A percentile compares a stretch with the other conserved stretches of the same genome.
Evolutionary conservation across 2,113 vertebrate species (phyloP).

Genomic region (Hyla sarda): DNA sequence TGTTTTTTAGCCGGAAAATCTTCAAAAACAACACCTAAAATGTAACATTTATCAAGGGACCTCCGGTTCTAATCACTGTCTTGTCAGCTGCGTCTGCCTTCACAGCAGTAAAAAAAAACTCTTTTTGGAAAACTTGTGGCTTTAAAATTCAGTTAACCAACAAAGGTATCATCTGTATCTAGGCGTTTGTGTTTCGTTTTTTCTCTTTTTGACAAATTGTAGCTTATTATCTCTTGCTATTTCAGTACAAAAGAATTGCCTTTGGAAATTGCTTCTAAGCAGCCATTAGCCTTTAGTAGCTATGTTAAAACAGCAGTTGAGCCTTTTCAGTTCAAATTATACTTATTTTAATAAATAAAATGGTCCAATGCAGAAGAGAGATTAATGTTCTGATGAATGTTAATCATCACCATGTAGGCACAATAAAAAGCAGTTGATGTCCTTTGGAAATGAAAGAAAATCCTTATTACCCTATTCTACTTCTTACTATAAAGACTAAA

Average conservation of each 20-base stretch:
- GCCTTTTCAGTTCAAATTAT: slow-evolving; percentile 53
- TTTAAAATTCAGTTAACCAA: slow-evolving; percentile 52
- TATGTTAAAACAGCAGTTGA: slow-evolving; percentile 55
- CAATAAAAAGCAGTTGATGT: slow-evolving; percentile 46
- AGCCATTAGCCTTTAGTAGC: slow-evolving; percentile 51
- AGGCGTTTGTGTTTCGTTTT: slow-evolving; percentile 22
- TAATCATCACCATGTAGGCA: slow-evolving; percentile 45
- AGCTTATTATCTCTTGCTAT: slow-evolving; percentile 54
- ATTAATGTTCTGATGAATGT: slow-evolving; percentile 47
- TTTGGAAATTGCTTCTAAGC: slow-evolving; percentile 53
- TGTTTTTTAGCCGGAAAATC: slow-evolving; percentile 25
- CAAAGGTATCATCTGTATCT: slow-evolving; percentile 51
- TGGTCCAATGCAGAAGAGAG: slow-evolving; percentile 41
- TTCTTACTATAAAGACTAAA: slow-evolving; percentile 10
- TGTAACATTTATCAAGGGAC: slow-evolving; percentile 13
- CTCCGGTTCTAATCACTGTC: slow-evolving; percentile 20
- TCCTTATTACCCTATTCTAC: slow-evolving; percentile 19
- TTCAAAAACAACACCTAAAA: slow-evolving; percentile 19
- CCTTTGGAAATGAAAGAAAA: slow-evolving; percentile 29
- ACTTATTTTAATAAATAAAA: slow-evolving; percentile 55
- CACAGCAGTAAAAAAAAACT: not conserved
- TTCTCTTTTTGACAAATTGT: slow-evolving; percentile 47
- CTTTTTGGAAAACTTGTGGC: slow-evolving; percentile 28
- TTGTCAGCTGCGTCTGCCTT: slow-evolving; percentile 11
- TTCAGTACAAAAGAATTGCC: slow-evolving; percentile 53